Percentiles rank a stretch among this genome's conserved stretches.
These are phyloP conservation scores for Platalea minor DNA, from an alignment of 2,797 vertebrate genomes.

Conservation along the genomic window DNA sequence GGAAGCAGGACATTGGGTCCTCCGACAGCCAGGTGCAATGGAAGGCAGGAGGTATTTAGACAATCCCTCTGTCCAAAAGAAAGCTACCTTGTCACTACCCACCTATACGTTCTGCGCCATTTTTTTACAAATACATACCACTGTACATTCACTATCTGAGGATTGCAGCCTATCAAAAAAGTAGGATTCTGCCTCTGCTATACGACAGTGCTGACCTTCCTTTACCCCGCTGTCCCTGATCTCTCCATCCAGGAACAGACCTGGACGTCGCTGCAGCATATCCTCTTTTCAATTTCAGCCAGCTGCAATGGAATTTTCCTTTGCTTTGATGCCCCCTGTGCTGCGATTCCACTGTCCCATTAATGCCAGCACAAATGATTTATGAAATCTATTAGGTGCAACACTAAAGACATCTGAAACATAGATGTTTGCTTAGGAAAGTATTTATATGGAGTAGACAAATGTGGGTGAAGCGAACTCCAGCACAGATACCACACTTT, in stretches of 20 bases:
- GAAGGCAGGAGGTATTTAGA: not conserved
- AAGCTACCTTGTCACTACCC: not conserved
- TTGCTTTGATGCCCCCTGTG: not conserved
- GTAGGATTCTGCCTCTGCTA: not conserved
- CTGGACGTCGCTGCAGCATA: not conserved
- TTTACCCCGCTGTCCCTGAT: not conserved
- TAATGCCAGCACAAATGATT: slow-evolving; percentile 25
- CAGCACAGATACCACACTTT: not conserved
- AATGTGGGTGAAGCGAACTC: not conserved
- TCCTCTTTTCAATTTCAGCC: not conserved
- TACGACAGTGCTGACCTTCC: not conserved
- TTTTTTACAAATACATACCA: not conserved
- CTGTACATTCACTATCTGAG: not conserved
- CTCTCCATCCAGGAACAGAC: not conserved
- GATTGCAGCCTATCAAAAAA: not conserved
- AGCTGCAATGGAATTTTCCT: slow-evolving; percentile 3
- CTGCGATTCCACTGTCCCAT: not conserved
- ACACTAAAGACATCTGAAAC: slow-evolving; percentile 25
- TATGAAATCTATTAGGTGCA: slow-evolving; percentile 27
- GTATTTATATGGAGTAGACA: not conserved
- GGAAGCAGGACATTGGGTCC: not conserved
- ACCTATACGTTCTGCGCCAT: fast-evolving
- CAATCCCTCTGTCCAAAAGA: not conserved
- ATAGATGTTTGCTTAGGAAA: slow-evolving; percentile 27
- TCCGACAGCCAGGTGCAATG: not conserved